A percentile compares a stretch with the other conserved stretches of the same genome.
These are phyloP conservation scores for Nemopilema nomurai DNA, from an alignment of 30 jellyfish, hydroid and myxozoan species.

Conservation along the genomic window DNA sequence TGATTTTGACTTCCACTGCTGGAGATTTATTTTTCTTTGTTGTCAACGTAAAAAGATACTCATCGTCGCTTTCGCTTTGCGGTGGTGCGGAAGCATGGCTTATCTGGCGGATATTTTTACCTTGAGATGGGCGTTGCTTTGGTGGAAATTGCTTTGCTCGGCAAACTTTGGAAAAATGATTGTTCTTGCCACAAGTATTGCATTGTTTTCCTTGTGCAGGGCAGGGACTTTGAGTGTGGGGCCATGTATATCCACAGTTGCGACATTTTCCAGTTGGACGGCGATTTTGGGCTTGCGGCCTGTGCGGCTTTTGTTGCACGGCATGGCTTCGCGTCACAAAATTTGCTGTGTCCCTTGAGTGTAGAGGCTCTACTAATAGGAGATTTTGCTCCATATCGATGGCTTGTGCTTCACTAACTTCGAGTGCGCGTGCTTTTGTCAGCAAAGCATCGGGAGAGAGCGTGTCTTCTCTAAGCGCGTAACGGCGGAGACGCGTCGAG, in stretches of 20 bases:
- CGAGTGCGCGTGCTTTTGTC: slow-evolving; percentile 19
- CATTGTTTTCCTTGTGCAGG: slow-evolving; percentile 48
- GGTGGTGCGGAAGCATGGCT: slow-evolving; percentile 22
- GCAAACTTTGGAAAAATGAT: slow-evolving; percentile 26
- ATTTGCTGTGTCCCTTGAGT: too few relatives aligned
- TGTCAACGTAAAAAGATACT: slow-evolving; percentile 21
- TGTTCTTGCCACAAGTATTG: slow-evolving; percentile 26
- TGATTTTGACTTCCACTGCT: slow-evolving; percentile 24
- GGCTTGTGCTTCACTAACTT: slow-evolving; percentile 17
- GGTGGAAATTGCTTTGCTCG: background rate
- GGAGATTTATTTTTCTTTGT: slow-evolving; percentile 23
- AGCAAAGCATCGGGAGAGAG: slow-evolving; percentile 18
- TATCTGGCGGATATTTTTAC: slow-evolving; percentile 18
- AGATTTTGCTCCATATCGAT: slow-evolving; percentile 8
- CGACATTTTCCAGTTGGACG: slow-evolving; percentile 35
- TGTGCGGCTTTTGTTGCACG: too few relatives aligned
- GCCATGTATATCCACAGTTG: slow-evolving; percentile 44
- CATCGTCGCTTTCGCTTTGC: slow-evolving; percentile 38
- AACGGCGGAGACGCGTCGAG: slow-evolving; percentile 23
- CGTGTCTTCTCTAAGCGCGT: background rate
- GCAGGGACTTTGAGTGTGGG: slow-evolving; percentile 23
- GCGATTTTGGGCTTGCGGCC: too few relatives aligned
- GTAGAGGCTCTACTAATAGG: background rate
- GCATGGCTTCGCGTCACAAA: too few relatives aligned
- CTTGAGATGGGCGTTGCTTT: too few relatives aligned